A percentile compares a stretch with the other conserved stretches of the same genome.
Evolutionary conservation across 1,140 invertebrate genomes (phyloP).

Genomic region (Drosophila carrolli): DNA sequence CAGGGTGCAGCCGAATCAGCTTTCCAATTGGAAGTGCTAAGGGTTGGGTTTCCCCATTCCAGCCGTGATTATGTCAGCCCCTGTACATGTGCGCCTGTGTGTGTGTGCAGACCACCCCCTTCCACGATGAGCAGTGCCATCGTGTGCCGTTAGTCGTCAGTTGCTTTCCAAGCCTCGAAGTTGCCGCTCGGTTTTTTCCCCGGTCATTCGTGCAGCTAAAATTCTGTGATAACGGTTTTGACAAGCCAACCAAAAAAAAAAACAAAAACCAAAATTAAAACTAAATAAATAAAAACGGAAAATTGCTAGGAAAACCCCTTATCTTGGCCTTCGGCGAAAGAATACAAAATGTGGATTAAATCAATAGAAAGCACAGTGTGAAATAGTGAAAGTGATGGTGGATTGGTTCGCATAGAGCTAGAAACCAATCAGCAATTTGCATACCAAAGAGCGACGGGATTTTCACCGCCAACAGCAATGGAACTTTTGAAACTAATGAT

Average conservation of each 20-base stretch:
- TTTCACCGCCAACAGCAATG: conserved; percentile 61
- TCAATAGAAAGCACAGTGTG: conserved; percentile 45
- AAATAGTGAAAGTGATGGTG: conserved; percentile 51
- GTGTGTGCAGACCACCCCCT: conserved; percentile 32
- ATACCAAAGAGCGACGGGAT: background rate
- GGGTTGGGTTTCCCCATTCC: conserved; percentile 68
- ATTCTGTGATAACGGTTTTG: conserved; percentile 67
- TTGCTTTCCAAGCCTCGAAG: conserved; percentile 81
- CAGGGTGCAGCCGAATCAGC: conserved; percentile 64
- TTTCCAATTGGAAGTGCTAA: conserved; percentile 80
- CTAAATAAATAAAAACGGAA: conserved; percentile 3
- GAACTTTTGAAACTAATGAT: conserved; percentile 84
- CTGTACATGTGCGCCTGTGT: conserved; percentile 3
- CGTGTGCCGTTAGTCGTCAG: conserved; percentile 57
- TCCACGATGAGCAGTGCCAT: conserved; percentile 20
- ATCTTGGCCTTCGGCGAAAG: background rate
- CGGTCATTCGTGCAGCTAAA: conserved; percentile 54
- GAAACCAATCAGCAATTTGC: conserved; percentile 9
- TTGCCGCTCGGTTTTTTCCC: conserved; percentile 51
- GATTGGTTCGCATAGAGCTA: conserved; percentile 11
- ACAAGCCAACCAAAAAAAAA: conserved; percentile 21
- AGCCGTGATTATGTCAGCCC: conserved; percentile 81
- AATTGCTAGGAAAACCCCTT: background rate
- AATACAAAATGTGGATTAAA: conserved; percentile 46
- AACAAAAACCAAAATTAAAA: conserved; percentile 14